Percentiles rank a stretch among this genome's conserved stretches.
These are phyloP conservation scores for Bambusicola thoracicus DNA, from an alignment of 2,113 vertebrate genomes.

Conservation along the genomic window DNA sequence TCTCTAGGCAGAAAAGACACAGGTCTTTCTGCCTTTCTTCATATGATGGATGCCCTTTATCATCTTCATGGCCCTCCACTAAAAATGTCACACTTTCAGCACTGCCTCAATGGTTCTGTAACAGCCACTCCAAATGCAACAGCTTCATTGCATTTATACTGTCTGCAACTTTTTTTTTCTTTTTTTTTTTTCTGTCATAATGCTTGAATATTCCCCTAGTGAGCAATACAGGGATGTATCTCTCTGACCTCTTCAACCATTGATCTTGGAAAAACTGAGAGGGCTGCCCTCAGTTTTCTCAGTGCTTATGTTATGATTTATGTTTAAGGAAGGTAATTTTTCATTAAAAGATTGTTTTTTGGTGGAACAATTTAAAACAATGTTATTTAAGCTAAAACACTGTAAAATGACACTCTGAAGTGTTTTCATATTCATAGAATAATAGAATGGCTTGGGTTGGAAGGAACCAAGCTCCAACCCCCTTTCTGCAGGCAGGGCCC, in stretches of 20 bases:
- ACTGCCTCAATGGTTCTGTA: not conserved
- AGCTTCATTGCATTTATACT: not conserved
- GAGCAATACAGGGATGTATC: not conserved
- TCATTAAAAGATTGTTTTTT: not conserved
- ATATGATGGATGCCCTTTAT: too few species aligned
- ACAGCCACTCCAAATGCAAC: not conserved
- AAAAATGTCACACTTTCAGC: not conserved
- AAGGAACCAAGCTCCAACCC: too few species aligned
- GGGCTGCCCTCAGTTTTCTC: not conserved
- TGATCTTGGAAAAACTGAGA: not conserved
- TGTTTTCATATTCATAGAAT: too few species aligned
- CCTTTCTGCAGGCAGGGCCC: too few species aligned
- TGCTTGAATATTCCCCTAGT: constrained; percentile 24
- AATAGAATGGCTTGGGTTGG: too few species aligned
- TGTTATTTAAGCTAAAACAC: not conserved
- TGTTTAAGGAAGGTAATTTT: not conserved
- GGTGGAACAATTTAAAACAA: not conserved
- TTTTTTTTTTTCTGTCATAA: not conserved
- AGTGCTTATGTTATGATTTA: not conserved
- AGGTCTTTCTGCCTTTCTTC: too few species aligned
- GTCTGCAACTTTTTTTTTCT: not conserved
- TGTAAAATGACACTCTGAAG: not conserved
- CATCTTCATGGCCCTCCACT: too few species aligned
- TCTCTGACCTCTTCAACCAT: constrained; percentile 7
- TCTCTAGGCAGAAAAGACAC: too few species aligned